Evolutionary conservation across 1,140 invertebrate species (phyloP).

Genomic region (Parasteatoda tepidariorum): DNA sequence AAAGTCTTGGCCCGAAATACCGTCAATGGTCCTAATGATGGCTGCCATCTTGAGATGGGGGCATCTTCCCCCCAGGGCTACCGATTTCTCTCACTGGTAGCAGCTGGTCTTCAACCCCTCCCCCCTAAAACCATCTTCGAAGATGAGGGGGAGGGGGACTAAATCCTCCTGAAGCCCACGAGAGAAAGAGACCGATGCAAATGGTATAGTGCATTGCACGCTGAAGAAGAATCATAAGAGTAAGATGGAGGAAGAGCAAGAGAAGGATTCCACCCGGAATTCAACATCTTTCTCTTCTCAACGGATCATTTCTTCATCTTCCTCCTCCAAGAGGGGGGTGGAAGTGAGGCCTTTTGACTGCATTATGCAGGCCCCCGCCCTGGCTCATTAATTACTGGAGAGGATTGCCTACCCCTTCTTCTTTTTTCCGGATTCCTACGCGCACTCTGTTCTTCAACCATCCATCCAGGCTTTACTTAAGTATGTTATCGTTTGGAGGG

Average conservation of each 20-base stretch:
- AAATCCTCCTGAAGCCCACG: background rate
- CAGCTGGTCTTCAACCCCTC: conserved; percentile 1
- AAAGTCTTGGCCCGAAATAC: conserved; percentile 38
- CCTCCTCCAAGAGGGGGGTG: conserved; percentile 20
- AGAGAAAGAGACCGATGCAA: conserved; percentile 35
- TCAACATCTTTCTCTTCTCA: conserved; percentile 40
- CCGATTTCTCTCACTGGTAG: conserved; percentile 23
- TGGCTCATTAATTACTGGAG: conserved; percentile 58
- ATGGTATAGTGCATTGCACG: conserved; percentile 32
- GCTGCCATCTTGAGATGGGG: conserved; percentile 50
- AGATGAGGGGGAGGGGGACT: background rate
- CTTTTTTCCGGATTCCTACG: background rate
- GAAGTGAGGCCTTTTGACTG: conserved; percentile 57
- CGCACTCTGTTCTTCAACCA: background rate
- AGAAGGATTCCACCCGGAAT: background rate
- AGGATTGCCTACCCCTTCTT: conserved; percentile 12
- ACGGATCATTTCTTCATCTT: conserved; percentile 54
- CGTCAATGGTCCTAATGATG: conserved; percentile 59
- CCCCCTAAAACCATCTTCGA: background rate
- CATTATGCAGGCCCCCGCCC: conserved; percentile 53
- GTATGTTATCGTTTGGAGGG: background rate
- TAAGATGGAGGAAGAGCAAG: background rate
- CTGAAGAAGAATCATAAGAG: background rate
- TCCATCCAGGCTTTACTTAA: background rate
- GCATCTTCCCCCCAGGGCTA: conserved; percentile 46